Conservation (phyloP, 1,140 invertebrate genomes). For the Neoseiulus cucumeris region DNA sequence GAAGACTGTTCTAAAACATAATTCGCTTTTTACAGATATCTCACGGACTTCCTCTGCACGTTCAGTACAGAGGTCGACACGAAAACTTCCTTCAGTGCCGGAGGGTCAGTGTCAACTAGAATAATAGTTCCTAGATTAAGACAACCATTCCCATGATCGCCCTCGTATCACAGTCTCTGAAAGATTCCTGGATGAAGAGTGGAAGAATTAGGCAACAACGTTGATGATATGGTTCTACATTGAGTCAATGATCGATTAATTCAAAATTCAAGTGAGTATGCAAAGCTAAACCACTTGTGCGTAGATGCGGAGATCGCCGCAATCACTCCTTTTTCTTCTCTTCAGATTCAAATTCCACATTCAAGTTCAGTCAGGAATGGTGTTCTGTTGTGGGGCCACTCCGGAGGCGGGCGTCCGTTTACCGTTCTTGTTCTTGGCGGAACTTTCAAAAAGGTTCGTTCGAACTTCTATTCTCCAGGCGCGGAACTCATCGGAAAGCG, state of each 20-base stretch:
- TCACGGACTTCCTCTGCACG: not conserved
- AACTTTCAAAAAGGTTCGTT: not conserved
- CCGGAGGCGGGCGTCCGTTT: not conserved
- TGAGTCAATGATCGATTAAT: too few species aligned
- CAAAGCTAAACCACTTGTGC: too few species aligned
- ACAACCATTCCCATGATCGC: too few species aligned
- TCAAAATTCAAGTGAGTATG: too few species aligned
- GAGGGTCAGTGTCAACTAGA: not conserved
- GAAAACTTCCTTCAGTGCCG: not conserved
- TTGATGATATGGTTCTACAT: too few species aligned
- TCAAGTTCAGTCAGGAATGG: not conserved
- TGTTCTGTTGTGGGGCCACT: not conserved
- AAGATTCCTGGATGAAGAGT: too few species aligned
- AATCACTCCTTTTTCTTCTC: not conserved
- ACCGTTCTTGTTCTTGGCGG: not conserved
- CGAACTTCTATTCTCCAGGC: not conserved
- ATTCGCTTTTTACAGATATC: not conserved
- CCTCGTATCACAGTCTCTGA: too few species aligned
- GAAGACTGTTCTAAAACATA: too few species aligned
- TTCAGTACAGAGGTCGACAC: not conserved
- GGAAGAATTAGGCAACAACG: too few species aligned
- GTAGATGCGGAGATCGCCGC: not conserved
- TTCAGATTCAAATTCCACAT: constrained; percentile 7
- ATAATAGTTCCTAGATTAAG: too few species aligned
- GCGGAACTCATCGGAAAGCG: not conserved